Conservation (phyloP, 37 sponge, comb jelly and placozoan genomes). For the Hexactinellida sp. region DNA sequence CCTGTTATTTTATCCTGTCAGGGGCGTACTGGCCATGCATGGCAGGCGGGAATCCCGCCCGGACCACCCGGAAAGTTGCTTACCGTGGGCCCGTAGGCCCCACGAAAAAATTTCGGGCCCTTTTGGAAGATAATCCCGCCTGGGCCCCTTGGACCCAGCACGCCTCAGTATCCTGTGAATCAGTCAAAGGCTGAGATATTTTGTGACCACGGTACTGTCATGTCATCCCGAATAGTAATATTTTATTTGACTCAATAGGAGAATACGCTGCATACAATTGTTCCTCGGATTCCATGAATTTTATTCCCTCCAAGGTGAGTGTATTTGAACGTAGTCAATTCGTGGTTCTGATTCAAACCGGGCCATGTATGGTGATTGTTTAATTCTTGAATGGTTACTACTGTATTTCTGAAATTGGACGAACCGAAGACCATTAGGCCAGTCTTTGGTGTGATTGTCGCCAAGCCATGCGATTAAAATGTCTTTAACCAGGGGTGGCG, state of each 20-base stretch:
- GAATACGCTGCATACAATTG: not conserved
- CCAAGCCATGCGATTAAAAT: slow-evolving; percentile 11
- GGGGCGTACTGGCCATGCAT: no score
- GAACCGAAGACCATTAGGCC: slow-evolving; percentile 6
- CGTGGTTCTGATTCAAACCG: not conserved
- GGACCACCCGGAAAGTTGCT: no score
- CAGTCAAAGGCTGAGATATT: no score
- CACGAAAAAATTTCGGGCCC: no score
- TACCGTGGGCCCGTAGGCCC: no score
- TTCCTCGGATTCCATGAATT: no score
- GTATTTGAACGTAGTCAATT: slow-evolving; percentile 18
- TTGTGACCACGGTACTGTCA: not conserved
- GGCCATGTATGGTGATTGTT: slow-evolving; percentile 9
- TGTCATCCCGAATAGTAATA: not conserved
- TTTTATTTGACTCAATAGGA: not conserved
- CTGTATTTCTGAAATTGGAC: slow-evolving; percentile 13
- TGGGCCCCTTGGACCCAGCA: no score
- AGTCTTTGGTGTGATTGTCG: not conserved
- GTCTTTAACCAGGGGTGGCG: no score
- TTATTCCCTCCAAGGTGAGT: no score
- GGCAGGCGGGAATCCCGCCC: no score
- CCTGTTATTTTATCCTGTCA: not conserved
- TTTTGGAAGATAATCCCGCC: no score
- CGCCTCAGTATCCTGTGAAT: no score
- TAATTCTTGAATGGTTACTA: not conserved